Percentiles rank a stretch among this genome's conserved stretches.
These are phyloP conservation scores for Azorinus chamasolen DNA, from an alignment of 2,888 invertebrate genomes.

Conservation along the genomic window DNA sequence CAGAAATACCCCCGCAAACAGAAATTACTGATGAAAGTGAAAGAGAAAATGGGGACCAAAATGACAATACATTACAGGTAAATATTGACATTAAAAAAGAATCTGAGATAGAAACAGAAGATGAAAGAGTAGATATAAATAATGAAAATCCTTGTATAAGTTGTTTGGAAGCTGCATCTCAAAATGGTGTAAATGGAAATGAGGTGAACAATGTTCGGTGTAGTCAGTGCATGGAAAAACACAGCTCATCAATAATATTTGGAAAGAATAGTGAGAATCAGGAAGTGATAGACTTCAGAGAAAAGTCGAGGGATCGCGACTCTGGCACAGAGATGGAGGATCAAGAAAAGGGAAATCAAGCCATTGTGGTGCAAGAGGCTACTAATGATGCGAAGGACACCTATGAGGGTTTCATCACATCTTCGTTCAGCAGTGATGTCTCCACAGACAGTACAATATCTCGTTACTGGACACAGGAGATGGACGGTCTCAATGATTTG, in stretches of 20 bases:
- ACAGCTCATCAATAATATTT: conserved; percentile 32
- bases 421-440: conserved; percentile 50
- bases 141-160: conserved; percentile 51
- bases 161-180: conserved; percentile 46
- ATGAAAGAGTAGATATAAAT: conserved; percentile 30
- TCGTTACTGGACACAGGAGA: conserved; percentile 65
- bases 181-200: neutral
- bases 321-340: conserved; percentile 44
- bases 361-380: neutral
- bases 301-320: conserved; percentile 13
- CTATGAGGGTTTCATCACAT: neutral
- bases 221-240: conserved; percentile 31
- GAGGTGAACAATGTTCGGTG: conserved; percentile 20
- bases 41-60: conserved; percentile 14
- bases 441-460: conserved; percentile 62
- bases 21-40: no score
- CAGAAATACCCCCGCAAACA: no score
- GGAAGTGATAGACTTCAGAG: conserved; percentile 52
- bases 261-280: conserved; percentile 21
- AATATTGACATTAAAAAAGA: neutral
- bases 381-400: neutral
- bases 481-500: conserved; percentile 71
- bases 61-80: neutral
- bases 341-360: neutral
- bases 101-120: conserved; percentile 57